Evolutionary conservation across 1,140 invertebrate genomes (phyloP).

Genomic region (Bombyx mandarina): DNA sequence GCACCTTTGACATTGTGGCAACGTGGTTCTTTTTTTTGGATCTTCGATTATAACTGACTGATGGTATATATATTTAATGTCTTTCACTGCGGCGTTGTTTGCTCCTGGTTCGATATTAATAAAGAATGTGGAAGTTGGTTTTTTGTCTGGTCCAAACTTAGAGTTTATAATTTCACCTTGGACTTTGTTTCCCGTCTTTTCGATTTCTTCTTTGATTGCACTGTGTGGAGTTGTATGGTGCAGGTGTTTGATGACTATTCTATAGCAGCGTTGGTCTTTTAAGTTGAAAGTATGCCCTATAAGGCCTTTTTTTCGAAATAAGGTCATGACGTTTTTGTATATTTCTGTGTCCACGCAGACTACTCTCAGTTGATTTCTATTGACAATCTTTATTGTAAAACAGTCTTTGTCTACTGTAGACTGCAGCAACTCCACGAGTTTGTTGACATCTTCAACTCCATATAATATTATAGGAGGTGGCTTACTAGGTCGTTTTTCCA

Average conservation of each 20-base stretch:
- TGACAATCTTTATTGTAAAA: background rate
- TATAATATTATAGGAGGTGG: background rate
- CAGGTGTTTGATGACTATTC: background rate
- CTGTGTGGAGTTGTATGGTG: background rate
- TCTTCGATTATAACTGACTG: conserved; percentile 2
- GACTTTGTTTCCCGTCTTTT: conserved; percentile 1
- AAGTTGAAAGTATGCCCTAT: conserved; percentile 1
- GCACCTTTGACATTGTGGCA: background rate
- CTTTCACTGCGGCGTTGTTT: background rate
- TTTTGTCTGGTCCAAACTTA: conserved; percentile 1
- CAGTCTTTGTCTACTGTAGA: too few species aligned
- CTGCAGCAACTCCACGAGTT: background rate
- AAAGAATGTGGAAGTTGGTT: conserved; percentile 3
- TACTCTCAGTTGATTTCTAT: conserved; percentile 1
- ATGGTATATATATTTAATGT: conserved; percentile 1
- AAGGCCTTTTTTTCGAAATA: background rate
- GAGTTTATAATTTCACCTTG: background rate
- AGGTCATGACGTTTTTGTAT: conserved; percentile 1
- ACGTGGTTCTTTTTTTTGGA: background rate
- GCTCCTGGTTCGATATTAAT: background rate
- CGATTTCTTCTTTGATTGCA: conserved; percentile 2
- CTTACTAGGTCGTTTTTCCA: background rate
- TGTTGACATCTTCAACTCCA: background rate
- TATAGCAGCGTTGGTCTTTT: background rate
- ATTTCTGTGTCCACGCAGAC: background rate